These are phyloP conservation scores for Chaetogeoica ovagalla DNA, from an alignment of 2,888 invertebrate species.

Conservation along the genomic window DNA sequence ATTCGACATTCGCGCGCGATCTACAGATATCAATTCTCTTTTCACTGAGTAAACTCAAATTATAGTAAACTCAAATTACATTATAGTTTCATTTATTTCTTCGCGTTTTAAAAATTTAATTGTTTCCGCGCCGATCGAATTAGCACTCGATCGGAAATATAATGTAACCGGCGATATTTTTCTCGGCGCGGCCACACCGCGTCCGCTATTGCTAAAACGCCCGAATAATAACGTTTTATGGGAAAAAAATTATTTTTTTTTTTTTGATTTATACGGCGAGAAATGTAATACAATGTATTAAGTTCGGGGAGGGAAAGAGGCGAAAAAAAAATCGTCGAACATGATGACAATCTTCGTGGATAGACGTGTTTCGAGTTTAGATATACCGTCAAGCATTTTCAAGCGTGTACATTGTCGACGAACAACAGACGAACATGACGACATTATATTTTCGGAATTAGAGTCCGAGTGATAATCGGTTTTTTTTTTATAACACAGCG, in stretches of 20 bases:
- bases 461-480: too few species aligned
- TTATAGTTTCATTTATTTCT: background rate
- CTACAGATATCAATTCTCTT: too few species aligned
- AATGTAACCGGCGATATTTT: background rate
- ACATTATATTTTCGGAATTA: too few species aligned
- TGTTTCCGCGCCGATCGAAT: conserved; percentile 11
- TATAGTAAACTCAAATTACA: too few species aligned
- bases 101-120: conserved; percentile 21
- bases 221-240: background rate
- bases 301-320: background rate
- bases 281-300: too few species aligned
- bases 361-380: background rate
- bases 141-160: conserved; percentile 24
- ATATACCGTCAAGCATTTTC: background rate
- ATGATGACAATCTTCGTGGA: background rate
- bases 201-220: background rate
- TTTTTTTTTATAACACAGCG: too few species aligned
- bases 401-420: too few species aligned
- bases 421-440: too few species aligned
- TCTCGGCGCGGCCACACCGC: background rate
- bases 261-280: too few species aligned
- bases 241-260: background rate
- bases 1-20: background rate
- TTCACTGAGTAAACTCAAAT: too few species aligned
- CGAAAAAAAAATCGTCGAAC: background rate